A percentile compares a stretch with the other conserved stretches of the same genome.
phyloP scores from a whole-genome alignment of 2,113 vertebrate species.

The Bubo scandiacus region DNA sequence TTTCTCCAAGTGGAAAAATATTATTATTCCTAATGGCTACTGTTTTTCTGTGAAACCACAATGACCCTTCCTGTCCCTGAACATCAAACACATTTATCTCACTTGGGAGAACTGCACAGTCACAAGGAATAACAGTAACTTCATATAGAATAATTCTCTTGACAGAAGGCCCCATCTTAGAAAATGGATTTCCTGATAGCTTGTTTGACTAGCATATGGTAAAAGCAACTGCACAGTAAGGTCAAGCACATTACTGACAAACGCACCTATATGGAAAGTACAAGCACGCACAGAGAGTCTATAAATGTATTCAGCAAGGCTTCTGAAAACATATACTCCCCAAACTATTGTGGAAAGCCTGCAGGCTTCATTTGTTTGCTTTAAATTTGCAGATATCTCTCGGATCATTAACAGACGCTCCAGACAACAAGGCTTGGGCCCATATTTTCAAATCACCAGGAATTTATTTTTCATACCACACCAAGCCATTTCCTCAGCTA shows the following conservation, averaged over 20 bases:
- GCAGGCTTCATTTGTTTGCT: neutral
- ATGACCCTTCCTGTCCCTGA: neutral
- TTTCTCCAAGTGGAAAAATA: neutral
- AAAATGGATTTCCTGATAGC: constrained; percentile 1
- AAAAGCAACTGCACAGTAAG: neutral
- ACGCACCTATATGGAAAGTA: neutral
- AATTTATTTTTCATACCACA: neutral
- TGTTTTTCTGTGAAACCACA: neutral
- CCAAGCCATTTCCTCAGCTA: neutral
- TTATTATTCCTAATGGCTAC: neutral
- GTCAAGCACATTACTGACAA: neutral
- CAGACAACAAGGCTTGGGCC: neutral
- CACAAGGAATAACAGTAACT: neutral
- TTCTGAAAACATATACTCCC: neutral
- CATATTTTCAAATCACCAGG: neutral
- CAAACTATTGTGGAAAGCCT: neutral
- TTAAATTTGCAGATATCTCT: neutral
- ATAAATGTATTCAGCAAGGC: neutral
- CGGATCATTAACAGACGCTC: neutral
- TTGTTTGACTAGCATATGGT: neutral
- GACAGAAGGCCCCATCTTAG: neutral
- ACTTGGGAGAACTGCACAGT: neutral
- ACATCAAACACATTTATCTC: neutral
- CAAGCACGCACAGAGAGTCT: neutral
- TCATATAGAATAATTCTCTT: constrained; percentile 5